Conservation (phyloP, 2,797 vertebrate species). For the Trematomus bernacchii region DNA sequence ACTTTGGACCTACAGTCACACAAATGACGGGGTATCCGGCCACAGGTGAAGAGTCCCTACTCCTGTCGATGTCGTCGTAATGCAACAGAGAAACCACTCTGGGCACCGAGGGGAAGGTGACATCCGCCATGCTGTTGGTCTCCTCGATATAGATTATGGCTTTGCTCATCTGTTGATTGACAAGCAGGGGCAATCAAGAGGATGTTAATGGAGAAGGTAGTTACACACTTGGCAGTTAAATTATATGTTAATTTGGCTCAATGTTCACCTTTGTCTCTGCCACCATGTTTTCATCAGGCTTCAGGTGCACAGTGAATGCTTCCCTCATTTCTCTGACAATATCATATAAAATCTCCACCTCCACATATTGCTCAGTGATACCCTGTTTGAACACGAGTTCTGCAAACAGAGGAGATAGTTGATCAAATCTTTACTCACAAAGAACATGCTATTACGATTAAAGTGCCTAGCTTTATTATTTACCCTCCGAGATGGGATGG, state of each 20-base stretch:
- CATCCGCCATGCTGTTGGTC: conserved; percentile 93
- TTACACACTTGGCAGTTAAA: conserved; percentile 65
- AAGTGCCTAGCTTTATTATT: conserved; percentile 1
- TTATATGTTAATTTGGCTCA: conserved; percentile 10
- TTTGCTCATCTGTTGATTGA: conserved; percentile 88
- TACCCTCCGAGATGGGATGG: conserved; percentile 88
- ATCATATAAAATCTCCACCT: conserved; percentile 93
- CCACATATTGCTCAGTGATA: conserved; percentile 89
- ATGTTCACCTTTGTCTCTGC: conserved; percentile 92
- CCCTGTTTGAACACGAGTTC: conserved; percentile 94
- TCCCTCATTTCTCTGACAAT: conserved; percentile 95
- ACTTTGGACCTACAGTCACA: conserved; percentile 88
- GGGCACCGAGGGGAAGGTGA: conserved; percentile 95
- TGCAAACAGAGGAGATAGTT: conserved; percentile 59
- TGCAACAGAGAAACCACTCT: conserved; percentile 91
- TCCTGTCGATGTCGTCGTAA: conserved; percentile 88
- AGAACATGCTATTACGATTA: background rate
- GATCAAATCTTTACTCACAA: background rate
- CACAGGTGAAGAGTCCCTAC: conserved; percentile 79
- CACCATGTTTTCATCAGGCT: conserved; percentile 96
- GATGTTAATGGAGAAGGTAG: background rate
- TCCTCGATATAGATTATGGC: conserved; percentile 97
- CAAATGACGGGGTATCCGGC: conserved; percentile 96
- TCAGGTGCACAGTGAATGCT: conserved; percentile 95
- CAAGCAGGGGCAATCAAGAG: conserved; percentile 32